A percentile compares a stretch with the other conserved stretches of the same genome.
These are phyloP conservation scores for Seriola rivoliana DNA, from an alignment of 2,113 vertebrate species.

Conservation along the genomic window DNA sequence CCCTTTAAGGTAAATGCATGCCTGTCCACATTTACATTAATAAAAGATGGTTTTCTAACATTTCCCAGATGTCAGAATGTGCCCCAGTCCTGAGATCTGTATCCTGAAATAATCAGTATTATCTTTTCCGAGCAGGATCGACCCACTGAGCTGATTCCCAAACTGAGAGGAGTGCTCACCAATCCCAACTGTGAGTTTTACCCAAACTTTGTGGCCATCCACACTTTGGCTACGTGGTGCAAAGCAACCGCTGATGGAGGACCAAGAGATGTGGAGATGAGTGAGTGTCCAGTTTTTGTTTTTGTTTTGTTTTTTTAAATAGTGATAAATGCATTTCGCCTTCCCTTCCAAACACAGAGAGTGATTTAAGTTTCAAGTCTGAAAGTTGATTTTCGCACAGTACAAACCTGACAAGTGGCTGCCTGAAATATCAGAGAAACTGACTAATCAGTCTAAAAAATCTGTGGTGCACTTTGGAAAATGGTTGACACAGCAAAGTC, in stretches of 20 bases:
- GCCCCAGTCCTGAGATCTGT: too few species aligned
- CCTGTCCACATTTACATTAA: neutral
- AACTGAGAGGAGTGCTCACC: slow-evolving; percentile 94
- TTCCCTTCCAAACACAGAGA: too few species aligned
- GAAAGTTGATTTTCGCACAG: neutral
- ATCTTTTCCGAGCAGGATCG: slow-evolving; percentile 82
- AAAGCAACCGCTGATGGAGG: slow-evolving; percentile 89
- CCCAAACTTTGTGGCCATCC: slow-evolving; percentile 97
- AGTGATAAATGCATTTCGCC: neutral
- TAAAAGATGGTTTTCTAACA: neutral
- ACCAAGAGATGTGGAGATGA: slow-evolving; percentile 92
- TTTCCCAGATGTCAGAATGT: neutral
- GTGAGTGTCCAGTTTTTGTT: slow-evolving; percentile 78
- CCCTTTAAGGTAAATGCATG: slow-evolving; percentile 88
- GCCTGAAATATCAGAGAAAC: too few species aligned
- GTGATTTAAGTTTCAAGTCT: neutral
- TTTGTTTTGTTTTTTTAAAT: too few species aligned
- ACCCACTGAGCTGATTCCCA: slow-evolving; percentile 93
- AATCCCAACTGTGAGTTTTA: slow-evolving; percentile 99
- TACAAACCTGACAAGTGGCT: too few species aligned
- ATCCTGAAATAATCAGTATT: neutral
- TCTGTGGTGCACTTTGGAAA: too few species aligned
- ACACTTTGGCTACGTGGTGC: slow-evolving; percentile 97
- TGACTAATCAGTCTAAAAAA: too few species aligned
- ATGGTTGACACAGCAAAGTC: too few species aligned